These are phyloP conservation scores for Ibidorhyncha struthersii DNA, from an alignment of 2,113 vertebrate species.

Conservation along the genomic window DNA sequence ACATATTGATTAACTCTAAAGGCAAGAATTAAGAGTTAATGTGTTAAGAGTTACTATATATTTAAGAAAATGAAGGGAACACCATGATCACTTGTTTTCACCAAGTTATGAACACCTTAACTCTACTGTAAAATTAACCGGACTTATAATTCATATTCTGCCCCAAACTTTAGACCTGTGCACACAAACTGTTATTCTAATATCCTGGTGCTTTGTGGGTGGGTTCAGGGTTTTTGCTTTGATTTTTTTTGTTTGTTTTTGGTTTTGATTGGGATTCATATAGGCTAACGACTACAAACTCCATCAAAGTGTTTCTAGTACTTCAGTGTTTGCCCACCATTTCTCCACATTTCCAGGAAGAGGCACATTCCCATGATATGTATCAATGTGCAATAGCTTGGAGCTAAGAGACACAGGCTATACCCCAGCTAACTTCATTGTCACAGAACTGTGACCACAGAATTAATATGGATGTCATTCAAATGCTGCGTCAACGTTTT, in stretches of 20 bases:
- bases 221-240: background rate
- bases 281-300: background rate
- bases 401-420: background rate
- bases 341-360: background rate
- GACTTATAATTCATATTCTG: background rate
- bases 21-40: background rate
- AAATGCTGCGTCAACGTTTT: background rate
- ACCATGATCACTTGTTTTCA: background rate
- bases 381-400: background rate
- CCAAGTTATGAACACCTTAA: background rate
- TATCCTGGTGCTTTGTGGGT: background rate
- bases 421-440: background rate
- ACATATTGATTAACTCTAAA: background rate
- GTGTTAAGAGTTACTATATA: background rate
- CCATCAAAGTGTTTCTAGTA: background rate
- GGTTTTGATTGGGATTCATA: background rate
- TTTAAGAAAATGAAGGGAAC: background rate
- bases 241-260: background rate
- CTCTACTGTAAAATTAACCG: background rate
- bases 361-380: background rate
- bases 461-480: background rate
- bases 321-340: background rate
- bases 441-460: background rate
- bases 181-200: background rate
- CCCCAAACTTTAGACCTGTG: background rate